phyloP scores from a whole-genome alignment of 37 sponge, comb jelly and placozoan genomes.

The Trichoplax adhaerens region DNA sequence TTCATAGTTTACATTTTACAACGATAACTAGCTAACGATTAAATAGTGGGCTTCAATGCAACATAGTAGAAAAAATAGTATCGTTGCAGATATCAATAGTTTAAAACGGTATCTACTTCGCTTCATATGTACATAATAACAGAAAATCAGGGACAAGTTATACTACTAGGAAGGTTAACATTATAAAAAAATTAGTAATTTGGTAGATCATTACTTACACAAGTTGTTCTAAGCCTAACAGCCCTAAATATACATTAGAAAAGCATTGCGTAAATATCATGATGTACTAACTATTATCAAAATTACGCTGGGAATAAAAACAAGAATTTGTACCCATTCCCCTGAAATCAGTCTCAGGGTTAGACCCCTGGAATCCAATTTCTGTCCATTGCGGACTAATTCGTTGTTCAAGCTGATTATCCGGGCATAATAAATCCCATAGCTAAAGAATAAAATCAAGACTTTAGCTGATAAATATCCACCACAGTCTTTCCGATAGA shows the following conservation, averaged over 20 bases:
- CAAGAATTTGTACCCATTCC: slow-evolving; percentile 48
- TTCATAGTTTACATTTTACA: too few relatives aligned
- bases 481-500: neutral
- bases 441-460: slow-evolving; percentile 21
- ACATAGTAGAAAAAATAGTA: too few relatives aligned
- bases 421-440: slow-evolving; percentile 60
- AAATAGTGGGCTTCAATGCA: too few relatives aligned
- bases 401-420: slow-evolving; percentile 24
- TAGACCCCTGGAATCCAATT: slow-evolving; percentile 87
- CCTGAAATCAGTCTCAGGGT: slow-evolving; percentile 96
- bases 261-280: neutral
- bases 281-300: neutral
- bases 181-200: neutral
- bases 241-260: neutral
- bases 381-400: slow-evolving; percentile 68
- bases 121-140: too few relatives aligned
- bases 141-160: too few relatives aligned
- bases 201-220: slow-evolving; percentile 31
- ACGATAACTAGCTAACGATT: too few relatives aligned
- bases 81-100: too few relatives aligned
- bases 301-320: neutral
- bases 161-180: neutral
- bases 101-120: too few relatives aligned
- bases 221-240: slow-evolving; percentile 6
- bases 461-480: neutral